Percentiles rank a stretch among this genome's conserved stretches.
Conservation (phyloP, 2,113 vertebrate species). For the Muntiacus muntjak region DNA sequence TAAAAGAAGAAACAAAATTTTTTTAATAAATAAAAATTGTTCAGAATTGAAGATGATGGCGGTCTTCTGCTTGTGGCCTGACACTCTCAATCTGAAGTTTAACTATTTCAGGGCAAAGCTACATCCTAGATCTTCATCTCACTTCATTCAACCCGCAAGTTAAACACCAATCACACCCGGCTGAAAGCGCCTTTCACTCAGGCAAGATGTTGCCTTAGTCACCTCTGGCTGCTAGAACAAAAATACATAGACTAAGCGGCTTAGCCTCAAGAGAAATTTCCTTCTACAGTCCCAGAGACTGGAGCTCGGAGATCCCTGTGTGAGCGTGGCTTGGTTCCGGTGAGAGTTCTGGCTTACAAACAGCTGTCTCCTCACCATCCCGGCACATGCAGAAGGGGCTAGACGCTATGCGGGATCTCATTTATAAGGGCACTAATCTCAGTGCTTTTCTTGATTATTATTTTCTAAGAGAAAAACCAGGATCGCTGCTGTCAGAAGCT, state of each 20-base stretch:
- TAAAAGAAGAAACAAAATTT: accelerated
- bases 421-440: neutral
- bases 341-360: neutral
- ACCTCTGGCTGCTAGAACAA: neutral
- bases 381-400: neutral
- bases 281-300: neutral
- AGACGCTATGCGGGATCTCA: neutral
- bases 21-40: neutral
- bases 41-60: neutral
- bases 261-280: neutral
- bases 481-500: neutral
- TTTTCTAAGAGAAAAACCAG: neutral
- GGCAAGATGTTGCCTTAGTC: neutral
- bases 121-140: neutral
- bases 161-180: neutral
- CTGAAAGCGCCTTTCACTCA: neutral
- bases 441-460: neutral
- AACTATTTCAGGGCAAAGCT: neutral
- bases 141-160: neutral
- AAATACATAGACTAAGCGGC: neutral
- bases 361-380: neutral
- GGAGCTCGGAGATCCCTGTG: neutral
- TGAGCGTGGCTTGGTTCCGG: too few species aligned
- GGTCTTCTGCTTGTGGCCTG: neutral
- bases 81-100: neutral